phyloP scores from a whole-genome alignment of 1,140 invertebrate species.

The Pseudomyrmex concolor region DNA sequence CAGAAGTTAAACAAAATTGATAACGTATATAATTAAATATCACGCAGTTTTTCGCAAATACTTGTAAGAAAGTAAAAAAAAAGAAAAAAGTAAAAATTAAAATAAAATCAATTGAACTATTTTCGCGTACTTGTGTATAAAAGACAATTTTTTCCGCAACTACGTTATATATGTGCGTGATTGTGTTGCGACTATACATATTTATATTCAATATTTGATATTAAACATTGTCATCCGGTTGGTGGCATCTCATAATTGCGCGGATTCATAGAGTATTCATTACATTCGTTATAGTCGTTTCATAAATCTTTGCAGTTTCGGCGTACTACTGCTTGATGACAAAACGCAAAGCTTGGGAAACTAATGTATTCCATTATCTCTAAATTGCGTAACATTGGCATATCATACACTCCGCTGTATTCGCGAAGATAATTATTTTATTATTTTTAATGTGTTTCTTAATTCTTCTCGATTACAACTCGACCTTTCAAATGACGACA shows the following conservation, averaged over 20 bases:
- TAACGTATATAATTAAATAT: background rate
- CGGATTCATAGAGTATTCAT: conserved; percentile 42
- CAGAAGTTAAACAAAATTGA: background rate
- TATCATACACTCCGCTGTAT: background rate
- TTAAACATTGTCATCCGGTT: conserved; percentile 3
- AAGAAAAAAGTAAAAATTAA: background rate
- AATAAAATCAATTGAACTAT: background rate
- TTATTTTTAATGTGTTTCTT: conserved; percentile 29
- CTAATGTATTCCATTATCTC: conserved; percentile 51
- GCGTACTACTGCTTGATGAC: conserved; percentile 26
- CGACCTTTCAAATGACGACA: background rate
- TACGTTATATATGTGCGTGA: background rate
- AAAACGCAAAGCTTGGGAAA: conserved; percentile 41
- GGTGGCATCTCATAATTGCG: background rate
- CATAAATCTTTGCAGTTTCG: conserved; percentile 44
- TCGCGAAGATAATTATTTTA: conserved; percentile 27
- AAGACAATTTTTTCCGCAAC: no score
- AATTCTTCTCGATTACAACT: background rate
- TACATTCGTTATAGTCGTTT: conserved; percentile 34
- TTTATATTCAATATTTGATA: conserved; percentile 17
- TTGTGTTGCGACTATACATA: background rate
- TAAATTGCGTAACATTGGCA: conserved; percentile 39
- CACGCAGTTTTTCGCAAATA: background rate
- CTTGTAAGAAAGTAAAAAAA: background rate
- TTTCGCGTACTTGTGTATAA: background rate